A percentile compares a stretch with the other conserved stretches of the same genome.
Conservation (phyloP, 2,888 invertebrate species). For the Cartodere bifasciata region DNA sequence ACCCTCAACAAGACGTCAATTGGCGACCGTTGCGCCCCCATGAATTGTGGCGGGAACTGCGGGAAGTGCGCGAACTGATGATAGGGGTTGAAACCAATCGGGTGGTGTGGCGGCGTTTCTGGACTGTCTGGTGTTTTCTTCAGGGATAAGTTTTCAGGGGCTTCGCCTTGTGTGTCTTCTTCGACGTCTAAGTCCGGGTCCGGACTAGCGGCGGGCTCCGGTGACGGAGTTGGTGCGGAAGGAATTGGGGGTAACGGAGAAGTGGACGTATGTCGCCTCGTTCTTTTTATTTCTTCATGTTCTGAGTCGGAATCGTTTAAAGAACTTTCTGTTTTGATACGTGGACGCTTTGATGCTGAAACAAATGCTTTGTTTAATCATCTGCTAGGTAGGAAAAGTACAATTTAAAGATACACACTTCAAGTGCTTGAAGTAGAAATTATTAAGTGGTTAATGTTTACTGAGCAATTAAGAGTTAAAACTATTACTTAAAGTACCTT, state of each 20-base stretch:
- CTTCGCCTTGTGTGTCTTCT: conserved; percentile 40
- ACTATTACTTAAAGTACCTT: too few relatives aligned
- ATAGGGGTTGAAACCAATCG: conserved; percentile 14
- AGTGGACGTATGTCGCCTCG: conserved; percentile 30
- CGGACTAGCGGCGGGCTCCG: conserved; percentile 24
- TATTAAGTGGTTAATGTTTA: too few relatives aligned
- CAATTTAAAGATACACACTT: too few relatives aligned
- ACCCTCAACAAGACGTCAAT: conserved; percentile 81
- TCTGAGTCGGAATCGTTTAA: conserved; percentile 39
- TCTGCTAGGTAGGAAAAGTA: too few relatives aligned
- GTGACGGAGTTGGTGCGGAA: conserved; percentile 37
- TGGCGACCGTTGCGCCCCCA: conserved; percentile 51
- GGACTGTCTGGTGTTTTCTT: conserved; percentile 47
- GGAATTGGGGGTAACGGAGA: conserved; percentile 29
- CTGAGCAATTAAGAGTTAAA: too few relatives aligned
- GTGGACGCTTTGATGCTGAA: conserved; percentile 36
- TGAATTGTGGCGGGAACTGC: conserved; percentile 37
- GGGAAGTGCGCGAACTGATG: conserved; percentile 36
- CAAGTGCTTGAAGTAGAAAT: too few relatives aligned
- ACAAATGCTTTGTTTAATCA: conserved; percentile 13
- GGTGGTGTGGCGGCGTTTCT: conserved; percentile 33
- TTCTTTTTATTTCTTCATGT: conserved; percentile 29
- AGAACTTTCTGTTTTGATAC: conserved; percentile 34
- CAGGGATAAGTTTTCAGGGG: conserved; percentile 71
- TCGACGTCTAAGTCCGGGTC: conserved; percentile 39